phyloP scores from a whole-genome alignment of 2,888 invertebrate species.

The Cryptophagus acutangulus region DNA sequence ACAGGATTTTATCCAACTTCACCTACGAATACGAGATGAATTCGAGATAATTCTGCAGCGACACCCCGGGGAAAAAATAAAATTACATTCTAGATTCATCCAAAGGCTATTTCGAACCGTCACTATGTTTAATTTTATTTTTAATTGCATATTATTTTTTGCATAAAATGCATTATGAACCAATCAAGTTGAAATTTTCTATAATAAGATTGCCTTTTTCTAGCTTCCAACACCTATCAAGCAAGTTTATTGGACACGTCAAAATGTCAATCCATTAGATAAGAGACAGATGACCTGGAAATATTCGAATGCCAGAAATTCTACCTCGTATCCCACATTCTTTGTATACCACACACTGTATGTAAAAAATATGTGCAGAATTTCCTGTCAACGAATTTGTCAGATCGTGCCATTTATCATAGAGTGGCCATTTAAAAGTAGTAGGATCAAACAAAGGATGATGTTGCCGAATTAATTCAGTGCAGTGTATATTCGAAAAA shows the following conservation, averaged over 20 bases:
- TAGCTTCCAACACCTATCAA: too few relatives aligned
- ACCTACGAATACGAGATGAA: constrained; percentile 2
- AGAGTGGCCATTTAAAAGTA: constrained; percentile 13
- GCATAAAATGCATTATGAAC: too few relatives aligned
- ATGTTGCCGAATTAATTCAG: too few relatives aligned
- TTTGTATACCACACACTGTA: neutral
- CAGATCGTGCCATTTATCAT: constrained; percentile 18
- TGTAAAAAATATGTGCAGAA: constrained; percentile 12
- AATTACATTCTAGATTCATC: too few relatives aligned
- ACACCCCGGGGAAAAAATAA: too few relatives aligned
- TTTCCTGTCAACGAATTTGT: constrained; percentile 19
- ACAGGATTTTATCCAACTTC: constrained; percentile 4
- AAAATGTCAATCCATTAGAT: constrained; percentile 11
- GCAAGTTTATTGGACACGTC: constrained; percentile 15
- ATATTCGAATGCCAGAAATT: constrained; percentile 7
- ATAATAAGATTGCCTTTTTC: too few relatives aligned
- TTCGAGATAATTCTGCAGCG: constrained; percentile 5
- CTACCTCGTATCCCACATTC: neutral
- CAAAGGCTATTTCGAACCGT: too few relatives aligned
- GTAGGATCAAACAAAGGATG: too few relatives aligned
- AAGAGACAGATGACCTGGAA: constrained; percentile 13
- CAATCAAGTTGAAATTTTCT: too few relatives aligned
- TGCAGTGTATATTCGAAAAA: too few relatives aligned
- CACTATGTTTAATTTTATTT: too few relatives aligned
- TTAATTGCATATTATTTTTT: too few relatives aligned